A percentile compares a stretch with the other conserved stretches of the same genome.
phyloP scores from a whole-genome alignment of 2,113 vertebrate species.

The Notarius lentiginosus region DNA sequence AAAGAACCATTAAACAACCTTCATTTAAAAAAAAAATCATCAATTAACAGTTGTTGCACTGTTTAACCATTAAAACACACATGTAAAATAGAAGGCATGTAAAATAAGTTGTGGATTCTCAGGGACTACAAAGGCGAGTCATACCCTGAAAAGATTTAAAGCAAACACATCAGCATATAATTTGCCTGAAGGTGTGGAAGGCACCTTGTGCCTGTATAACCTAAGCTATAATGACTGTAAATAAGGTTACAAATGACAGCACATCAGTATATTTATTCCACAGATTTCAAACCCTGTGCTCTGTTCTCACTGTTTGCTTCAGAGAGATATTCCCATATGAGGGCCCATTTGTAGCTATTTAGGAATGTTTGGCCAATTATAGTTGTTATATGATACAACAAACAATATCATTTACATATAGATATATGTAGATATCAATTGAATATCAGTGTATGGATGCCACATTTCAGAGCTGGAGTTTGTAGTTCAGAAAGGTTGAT shows the following conservation, averaged over 20 bases:
- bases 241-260: background rate
- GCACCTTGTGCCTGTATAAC: background rate
- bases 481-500: background rate
- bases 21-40: background rate
- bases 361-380: background rate
- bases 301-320: background rate
- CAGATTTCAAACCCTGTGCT: background rate
- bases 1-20: background rate
- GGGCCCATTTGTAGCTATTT: background rate
- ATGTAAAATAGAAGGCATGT: background rate
- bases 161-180: background rate
- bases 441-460: background rate
- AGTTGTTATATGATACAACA: background rate
- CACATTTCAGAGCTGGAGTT: background rate
- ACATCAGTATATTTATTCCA: background rate
- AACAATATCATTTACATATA: background rate
- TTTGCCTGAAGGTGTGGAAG: background rate
- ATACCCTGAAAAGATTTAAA: background rate
- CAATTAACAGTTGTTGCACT: background rate
- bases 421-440: background rate
- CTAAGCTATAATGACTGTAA: background rate
- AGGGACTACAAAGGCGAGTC: background rate
- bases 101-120: background rate
- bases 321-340: background rate
- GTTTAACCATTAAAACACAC: background rate